Evolutionary conservation across 1,140 invertebrate genomes (phyloP), one percentile per base, ranked within the genome.

Genomic region (Linepithema humile): DNA sequence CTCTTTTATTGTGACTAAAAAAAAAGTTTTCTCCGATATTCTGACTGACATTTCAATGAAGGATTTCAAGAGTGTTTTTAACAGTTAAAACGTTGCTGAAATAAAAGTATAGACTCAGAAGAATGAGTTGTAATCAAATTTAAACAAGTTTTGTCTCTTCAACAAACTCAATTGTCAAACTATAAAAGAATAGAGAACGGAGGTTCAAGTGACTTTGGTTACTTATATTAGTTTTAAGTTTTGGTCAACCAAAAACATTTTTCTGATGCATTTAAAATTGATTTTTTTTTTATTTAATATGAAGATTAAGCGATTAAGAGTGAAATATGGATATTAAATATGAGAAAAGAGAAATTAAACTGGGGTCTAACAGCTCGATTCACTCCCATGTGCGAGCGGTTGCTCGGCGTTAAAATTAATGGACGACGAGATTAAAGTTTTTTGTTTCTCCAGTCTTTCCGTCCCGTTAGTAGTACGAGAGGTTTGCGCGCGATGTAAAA

Each of bases 341-440:
- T 62, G 1, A n/a, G 26, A 75, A 17, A 48, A 12, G 23, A 29
- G 40, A 64, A 75, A 75, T 64, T 75, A 48, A 75, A 35, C 64
- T 48, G 40, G 20, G 4, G 4, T 62, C 72, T 62, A 45, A 32
- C 26, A 3, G 12, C 55, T 48, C n/a, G 26, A 62, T 23, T 62
- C 35, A 20, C 23, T 32, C 17, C n/a, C 29, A 0, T 9, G 38
- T 43, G 23, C 35, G 10, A 45, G 40, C n/a, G n/a, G 29, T 50
- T 64, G 29, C 12, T 3, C 29, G 29, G 57, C 15, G 40, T 45
- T n/a, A 15, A 62, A 77, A 64, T 48, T 77, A 77, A 64, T 48
- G 59, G 20, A 6, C 4, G 15, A 75, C 20, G 6, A 64, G 59
- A 77, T 64, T 48, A 77, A 77, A 29, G 20, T 75, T 57, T 70